Conservation (phyloP, 2,888 invertebrate genomes). For the Eupelmus urozonus region DNA sequence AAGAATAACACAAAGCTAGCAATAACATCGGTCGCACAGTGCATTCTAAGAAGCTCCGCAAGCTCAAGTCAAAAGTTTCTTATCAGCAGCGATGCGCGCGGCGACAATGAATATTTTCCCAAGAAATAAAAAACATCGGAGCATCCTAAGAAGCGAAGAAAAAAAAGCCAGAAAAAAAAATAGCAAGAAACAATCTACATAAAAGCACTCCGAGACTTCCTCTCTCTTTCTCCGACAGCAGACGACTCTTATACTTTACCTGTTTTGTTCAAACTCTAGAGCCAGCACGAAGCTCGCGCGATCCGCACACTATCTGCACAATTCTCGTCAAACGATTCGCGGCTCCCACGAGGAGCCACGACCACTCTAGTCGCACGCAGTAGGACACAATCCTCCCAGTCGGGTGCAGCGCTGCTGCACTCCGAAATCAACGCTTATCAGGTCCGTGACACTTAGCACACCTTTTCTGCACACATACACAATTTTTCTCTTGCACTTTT, state of each 20-base stretch:
- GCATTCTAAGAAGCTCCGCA: too few relatives aligned
- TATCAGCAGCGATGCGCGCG: too few relatives aligned
- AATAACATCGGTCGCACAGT: too few relatives aligned
- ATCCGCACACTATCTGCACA: constrained; percentile 47
- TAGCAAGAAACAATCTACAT: background rate
- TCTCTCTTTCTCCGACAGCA: background rate
- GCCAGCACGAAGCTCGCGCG: constrained; percentile 36
- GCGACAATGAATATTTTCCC: background rate
- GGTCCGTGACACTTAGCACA: constrained; percentile 28
- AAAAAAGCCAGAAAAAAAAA: background rate
- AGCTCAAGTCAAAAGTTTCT: too few relatives aligned
- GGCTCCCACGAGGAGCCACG: constrained; percentile 28
- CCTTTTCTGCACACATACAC: background rate
- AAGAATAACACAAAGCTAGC: too few relatives aligned
- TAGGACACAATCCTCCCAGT: constrained; percentile 44
- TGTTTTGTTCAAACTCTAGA: constrained; percentile 26
- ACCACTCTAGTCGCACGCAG: constrained; percentile 40
- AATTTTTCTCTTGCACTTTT: background rate
- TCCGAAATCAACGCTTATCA: constrained; percentile 45
- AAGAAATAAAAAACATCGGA: too few relatives aligned
- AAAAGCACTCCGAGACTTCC: background rate
- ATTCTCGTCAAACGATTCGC: constrained; percentile 45
- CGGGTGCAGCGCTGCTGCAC: constrained; percentile 38
- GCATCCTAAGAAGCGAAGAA: background rate
- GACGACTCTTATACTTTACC: too few relatives aligned